phyloP scores from a whole-genome alignment of 1,140 invertebrate genomes.

The Goniozus legneri region DNA sequence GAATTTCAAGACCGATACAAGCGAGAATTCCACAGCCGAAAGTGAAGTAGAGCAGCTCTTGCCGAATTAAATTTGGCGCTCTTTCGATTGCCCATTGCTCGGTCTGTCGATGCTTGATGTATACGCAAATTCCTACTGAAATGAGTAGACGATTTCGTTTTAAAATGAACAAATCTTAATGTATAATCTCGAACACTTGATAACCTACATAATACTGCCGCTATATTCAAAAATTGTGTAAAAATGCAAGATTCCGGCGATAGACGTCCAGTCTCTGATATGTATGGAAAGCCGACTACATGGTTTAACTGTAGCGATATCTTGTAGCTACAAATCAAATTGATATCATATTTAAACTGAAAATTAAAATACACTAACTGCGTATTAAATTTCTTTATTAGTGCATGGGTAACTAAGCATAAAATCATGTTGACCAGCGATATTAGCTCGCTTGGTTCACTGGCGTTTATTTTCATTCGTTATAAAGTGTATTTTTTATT shows the following conservation, averaged over 20 bases:
- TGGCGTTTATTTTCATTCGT: too few species aligned
- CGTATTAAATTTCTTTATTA: too few species aligned
- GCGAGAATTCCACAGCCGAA: conserved; percentile 26
- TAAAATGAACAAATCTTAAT: too few species aligned
- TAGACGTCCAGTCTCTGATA: conserved; percentile 61
- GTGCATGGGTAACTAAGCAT: too few species aligned
- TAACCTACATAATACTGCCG: conserved; percentile 52
- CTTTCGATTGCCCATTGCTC: conserved; percentile 33
- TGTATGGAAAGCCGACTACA: conserved; percentile 60
- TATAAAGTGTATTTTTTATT: too few species aligned
- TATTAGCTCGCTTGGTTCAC: too few species aligned
- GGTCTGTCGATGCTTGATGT: conserved; percentile 37
- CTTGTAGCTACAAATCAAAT: conserved; percentile 49
- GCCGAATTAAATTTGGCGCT: conserved; percentile 21
- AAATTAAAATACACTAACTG: too few species aligned
- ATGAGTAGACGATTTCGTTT: not conserved
- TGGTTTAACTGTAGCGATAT: conserved; percentile 55
- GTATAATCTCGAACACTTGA: too few species aligned
- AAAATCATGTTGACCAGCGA: too few species aligned
- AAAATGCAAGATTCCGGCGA: conserved; percentile 64
- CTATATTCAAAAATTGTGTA: conserved; percentile 57
- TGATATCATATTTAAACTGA: not conserved
- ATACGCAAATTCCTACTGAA: conserved; percentile 34
- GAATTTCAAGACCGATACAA: conserved; percentile 34
- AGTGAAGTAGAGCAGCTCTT: conserved; percentile 16